Conservation (phyloP, 1,140 invertebrate genomes). For the Magallana angulata region DNA sequence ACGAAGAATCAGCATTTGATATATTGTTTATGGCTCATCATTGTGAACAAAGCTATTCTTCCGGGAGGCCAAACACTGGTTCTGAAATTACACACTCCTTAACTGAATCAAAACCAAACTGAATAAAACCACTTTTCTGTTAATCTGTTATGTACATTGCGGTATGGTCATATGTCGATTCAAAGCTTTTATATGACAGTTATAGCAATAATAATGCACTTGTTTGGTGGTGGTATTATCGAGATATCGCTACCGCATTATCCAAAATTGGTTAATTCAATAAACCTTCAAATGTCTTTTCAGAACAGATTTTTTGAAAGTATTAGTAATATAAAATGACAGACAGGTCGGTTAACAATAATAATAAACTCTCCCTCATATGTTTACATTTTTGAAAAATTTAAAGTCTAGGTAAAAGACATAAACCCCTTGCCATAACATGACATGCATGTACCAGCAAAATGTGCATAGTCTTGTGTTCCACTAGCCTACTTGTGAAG, state of each 20-base stretch:
- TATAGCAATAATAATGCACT: not conserved
- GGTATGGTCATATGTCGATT: not conserved
- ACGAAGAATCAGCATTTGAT: constrained; percentile 29
- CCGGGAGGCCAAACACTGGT: not conserved
- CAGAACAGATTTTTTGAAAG: too few species aligned
- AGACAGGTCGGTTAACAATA: too few species aligned
- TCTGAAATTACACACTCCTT: constrained; percentile 4
- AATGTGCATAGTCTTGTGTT: too few species aligned
- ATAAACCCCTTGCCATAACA: too few species aligned
- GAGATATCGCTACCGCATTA: not conserved
- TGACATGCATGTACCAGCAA: too few species aligned
- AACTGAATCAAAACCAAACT: not conserved
- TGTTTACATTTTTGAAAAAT: too few species aligned
- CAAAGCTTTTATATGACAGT: not conserved
- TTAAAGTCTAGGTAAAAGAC: too few species aligned
- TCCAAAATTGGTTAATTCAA: not conserved
- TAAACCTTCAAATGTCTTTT: too few species aligned
- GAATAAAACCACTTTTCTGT: constrained; percentile 13
- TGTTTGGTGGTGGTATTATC: not conserved
- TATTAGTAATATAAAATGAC: too few species aligned
- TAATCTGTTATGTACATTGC: not conserved
- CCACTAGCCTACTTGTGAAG: too few species aligned
- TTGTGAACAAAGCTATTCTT: constrained; percentile 19
- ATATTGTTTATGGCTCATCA: constrained; percentile 29
- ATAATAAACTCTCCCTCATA: too few species aligned